These are phyloP conservation scores for Brachionus rubens DNA, from an alignment of 1,140 invertebrate genomes.

Conservation along the genomic window DNA sequence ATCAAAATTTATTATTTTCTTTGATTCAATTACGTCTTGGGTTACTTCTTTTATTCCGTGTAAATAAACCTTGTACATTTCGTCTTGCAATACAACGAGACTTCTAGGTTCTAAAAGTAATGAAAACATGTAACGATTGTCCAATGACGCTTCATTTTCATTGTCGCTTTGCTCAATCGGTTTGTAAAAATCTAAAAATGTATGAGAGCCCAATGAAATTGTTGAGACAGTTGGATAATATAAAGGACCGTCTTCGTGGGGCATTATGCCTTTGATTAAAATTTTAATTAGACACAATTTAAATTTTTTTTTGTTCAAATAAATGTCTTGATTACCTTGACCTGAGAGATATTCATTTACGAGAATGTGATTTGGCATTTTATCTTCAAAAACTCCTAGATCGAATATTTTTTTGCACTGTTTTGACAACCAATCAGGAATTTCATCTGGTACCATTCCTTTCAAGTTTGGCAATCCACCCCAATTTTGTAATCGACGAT, in stretches of 20 bases:
- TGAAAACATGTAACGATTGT: constrained; percentile 12
- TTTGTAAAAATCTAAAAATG: constrained; percentile 78
- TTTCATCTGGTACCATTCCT: constrained; percentile 86
- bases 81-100: constrained; percentile 76
- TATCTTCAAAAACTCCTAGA: constrained; percentile 72
- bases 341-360: constrained; percentile 91
- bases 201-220: constrained; percentile 83
- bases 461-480: constrained; percentile 86
- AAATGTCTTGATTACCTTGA: constrained; percentile 71
- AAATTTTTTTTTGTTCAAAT: too few relatives aligned
- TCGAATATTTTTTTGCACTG: constrained; percentile 72
- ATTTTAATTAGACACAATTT: constrained; percentile 62
- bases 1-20: constrained; percentile 68
- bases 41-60: constrained; percentile 79
- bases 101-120: constrained; percentile 81
- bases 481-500: constrained; percentile 90
- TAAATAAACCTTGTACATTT: constrained; percentile 77
- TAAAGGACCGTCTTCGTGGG: constrained; percentile 87
- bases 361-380: constrained; percentile 81
- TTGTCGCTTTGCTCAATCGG: constrained; percentile 49
- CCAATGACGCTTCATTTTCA: not conserved
- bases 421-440: constrained; percentile 78
- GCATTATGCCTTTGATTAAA: constrained; percentile 57
- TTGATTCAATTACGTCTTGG: constrained; percentile 68
- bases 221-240: constrained; percentile 90